Evolutionary conservation across 2,888 invertebrate genomes (phyloP), one percentile per base, ranked within the genome.

Genomic region (Dicranocentrus wangi): DNA sequence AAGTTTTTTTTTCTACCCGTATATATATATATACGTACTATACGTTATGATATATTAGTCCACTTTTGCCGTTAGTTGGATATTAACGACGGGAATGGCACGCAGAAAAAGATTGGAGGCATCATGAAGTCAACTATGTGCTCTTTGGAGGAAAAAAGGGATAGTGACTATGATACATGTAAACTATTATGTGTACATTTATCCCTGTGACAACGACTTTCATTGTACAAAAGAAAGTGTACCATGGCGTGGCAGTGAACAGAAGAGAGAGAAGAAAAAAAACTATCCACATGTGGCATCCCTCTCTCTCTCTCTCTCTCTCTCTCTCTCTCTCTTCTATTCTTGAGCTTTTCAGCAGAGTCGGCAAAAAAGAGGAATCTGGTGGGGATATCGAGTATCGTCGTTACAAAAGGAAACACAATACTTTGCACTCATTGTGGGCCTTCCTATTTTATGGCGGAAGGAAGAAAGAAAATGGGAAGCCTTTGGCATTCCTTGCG

Each of bases 381-480:
- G 1, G 51, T 43, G 61, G 51, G 58, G 55, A 65, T 81, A 60
- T 69, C 61, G 69, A 28, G 51, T 72, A 61, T 47, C 78, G 13
- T 58, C 28, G 23, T 19, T 51, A 21, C 68, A 68, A 70, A 27
- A 51, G 68, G 73, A 72, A 73, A 63, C 55, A 68, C 61, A 81
- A 63, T 68, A 73, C 80, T 81, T 69, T 69, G 42, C 73, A 63
- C 69, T 68, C 53, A 69, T 78, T 78, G 70, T 78, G 55, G 70
- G 55, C 47, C 13, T 23, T 55, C n/a, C 13, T 25, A 2, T 60
- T 25, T n/a, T 27, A 17, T 25, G 47, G 39, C 72, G 73, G 73
- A 73, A 73, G 73, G 63, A 73, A 61, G 47, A 60, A 60, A 47
- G 28, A 61, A 47, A 66, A 23, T n/a, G 58, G 73, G 73, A 73